These are phyloP conservation scores for Cinclus mexicanus DNA, from an alignment of 2,113 vertebrate genomes.

Conservation along the genomic window DNA sequence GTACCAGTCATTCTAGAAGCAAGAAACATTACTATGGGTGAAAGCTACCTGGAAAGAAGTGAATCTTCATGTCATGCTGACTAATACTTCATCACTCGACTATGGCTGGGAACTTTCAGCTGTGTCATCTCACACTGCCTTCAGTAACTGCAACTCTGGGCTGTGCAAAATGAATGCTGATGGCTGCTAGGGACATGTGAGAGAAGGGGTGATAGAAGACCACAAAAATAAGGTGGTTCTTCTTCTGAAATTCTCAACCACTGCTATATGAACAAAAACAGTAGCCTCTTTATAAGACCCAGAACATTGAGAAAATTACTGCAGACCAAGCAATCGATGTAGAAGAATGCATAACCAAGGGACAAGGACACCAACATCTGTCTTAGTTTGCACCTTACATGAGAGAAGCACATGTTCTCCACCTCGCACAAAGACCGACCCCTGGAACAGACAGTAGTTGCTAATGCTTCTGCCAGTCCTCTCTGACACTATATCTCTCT, in stretches of 20 bases:
- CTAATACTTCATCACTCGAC: conserved; percentile 33
- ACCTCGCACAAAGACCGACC: neutral
- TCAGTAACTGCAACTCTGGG: neutral
- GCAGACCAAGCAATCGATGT: neutral
- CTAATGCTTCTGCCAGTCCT: neutral
- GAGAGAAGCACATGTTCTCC: neutral
- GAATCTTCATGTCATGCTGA: conserved; percentile 54
- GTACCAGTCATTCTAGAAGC: conserved; percentile 61
- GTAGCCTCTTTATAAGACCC: neutral
- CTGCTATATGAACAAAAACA: conserved; percentile 26
- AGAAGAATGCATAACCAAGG: neutral
- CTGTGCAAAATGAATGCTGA: neutral
- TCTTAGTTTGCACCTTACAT: rapidly evolving
- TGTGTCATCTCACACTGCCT: conserved; percentile 61
- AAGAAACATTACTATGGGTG: conserved; percentile 65
- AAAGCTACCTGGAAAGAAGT: conserved; percentile 70
- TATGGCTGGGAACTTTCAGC: conserved; percentile 61
- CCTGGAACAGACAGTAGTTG: neutral
- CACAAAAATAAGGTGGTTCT: conserved; percentile 34
- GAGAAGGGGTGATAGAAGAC: neutral
- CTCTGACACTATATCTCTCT: neutral
- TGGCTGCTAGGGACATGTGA: conserved; percentile 22
- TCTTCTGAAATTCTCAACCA: neutral
- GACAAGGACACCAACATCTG: neutral
- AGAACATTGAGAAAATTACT: conserved; percentile 33